A percentile compares a stretch with the other conserved stretches of the same genome.
phyloP scores from a whole-genome alignment of 2,888 invertebrate genomes.

The Tineola bisselliella region DNA sequence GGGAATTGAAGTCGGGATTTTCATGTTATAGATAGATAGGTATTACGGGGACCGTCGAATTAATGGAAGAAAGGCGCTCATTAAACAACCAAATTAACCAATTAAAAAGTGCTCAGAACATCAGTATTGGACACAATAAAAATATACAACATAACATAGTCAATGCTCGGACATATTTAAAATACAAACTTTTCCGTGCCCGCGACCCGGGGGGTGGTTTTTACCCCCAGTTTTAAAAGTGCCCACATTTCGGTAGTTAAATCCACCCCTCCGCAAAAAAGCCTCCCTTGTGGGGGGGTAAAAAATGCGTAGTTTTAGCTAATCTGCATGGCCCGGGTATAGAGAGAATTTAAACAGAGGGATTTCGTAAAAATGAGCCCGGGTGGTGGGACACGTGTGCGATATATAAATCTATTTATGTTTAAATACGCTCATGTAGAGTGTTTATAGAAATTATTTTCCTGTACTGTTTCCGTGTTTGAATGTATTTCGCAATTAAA shows the following conservation, averaged over 20 bases:
- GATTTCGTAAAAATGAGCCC: constrained; percentile 50
- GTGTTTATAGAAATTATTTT: constrained; percentile 7
- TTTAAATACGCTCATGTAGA: constrained; percentile 25
- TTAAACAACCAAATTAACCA: neutral
- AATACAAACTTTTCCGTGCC: constrained; percentile 56
- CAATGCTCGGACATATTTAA: constrained; percentile 58
- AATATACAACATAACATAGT: neutral
- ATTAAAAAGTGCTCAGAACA: neutral
- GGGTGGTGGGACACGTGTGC: constrained; percentile 44
- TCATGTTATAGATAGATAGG: too few relatives aligned
- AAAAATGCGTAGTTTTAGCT: constrained; percentile 76
- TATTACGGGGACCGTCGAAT: neutral
- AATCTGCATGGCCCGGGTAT: constrained; percentile 64
- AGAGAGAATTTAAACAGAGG: constrained; percentile 43
- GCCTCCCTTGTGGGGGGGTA: constrained; percentile 52
- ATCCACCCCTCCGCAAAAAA: constrained; percentile 34
- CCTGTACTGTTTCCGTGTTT: too few relatives aligned
- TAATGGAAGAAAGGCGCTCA: neutral
- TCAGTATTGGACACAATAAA: neutral
- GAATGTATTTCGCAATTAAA: too few relatives aligned
- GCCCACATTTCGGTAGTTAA: constrained; percentile 63
- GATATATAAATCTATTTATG: constrained; percentile 65
- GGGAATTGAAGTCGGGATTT: too few relatives aligned
- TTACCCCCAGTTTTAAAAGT: constrained; percentile 23
- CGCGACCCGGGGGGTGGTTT: constrained; percentile 25